Conservation (phyloP, 2,888 invertebrate genomes). For the Clanis bilineata region DNA sequence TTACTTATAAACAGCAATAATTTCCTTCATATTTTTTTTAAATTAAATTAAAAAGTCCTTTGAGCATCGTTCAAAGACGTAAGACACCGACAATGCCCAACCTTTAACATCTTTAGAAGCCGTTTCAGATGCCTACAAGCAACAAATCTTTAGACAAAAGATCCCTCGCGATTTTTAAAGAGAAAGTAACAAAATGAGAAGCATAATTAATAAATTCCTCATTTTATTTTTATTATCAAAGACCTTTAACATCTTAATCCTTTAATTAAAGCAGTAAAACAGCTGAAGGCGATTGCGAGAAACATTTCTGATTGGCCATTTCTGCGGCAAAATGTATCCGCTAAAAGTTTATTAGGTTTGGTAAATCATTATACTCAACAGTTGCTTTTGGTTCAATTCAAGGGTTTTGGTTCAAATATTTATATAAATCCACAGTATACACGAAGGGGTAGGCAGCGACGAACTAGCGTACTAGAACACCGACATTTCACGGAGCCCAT, state of each 20-base stretch:
- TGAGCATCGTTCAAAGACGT: too few relatives aligned
- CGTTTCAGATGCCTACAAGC: not conserved
- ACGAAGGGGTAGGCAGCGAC: too few relatives aligned
- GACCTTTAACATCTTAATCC: not conserved
- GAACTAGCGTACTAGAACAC: too few relatives aligned
- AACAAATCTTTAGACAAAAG: not conserved
- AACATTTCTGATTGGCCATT: conserved; percentile 6
- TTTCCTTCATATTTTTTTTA: too few relatives aligned
- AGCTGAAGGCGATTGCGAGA: not conserved
- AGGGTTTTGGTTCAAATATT: not conserved
- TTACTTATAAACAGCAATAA: too few relatives aligned
- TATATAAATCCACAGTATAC: too few relatives aligned
- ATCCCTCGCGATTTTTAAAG: not conserved
- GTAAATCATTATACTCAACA: not conserved
- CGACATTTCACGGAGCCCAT: too few relatives aligned
- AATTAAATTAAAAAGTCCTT: too few relatives aligned
- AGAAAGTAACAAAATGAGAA: not conserved
- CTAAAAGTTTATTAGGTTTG: not conserved
- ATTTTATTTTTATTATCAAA: conserved; percentile 8
- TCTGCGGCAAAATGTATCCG: not conserved
- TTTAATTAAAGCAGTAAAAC: conserved; percentile 9
- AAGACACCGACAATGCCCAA: too few relatives aligned
- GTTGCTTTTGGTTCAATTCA: not conserved
- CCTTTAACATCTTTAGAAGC: not conserved
- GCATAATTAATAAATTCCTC: conserved; percentile 2